Evolutionary conservation across 2,888 invertebrate genomes (phyloP).

Genomic region (Dione juno): DNA sequence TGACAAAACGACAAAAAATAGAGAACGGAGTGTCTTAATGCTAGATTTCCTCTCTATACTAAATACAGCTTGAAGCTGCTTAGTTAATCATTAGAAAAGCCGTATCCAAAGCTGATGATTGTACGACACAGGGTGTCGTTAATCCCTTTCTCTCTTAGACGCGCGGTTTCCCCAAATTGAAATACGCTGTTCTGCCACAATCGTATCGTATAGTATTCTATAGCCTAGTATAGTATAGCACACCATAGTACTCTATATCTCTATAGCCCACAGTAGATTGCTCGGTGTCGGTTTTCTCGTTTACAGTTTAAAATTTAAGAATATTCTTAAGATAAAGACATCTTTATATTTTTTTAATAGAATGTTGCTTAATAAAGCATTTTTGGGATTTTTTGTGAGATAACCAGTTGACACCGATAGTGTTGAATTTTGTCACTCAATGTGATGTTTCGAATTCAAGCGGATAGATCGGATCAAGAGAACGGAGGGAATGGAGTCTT

Average conservation of each 20-base stretch:
- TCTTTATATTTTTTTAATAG: too few relatives aligned
- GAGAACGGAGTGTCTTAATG: not conserved
- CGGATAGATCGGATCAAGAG: too few relatives aligned
- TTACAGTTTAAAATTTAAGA: conserved; percentile 8
- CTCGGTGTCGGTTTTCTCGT: conserved; percentile 30
- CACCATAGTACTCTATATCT: not conserved
- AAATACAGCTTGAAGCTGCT: too few relatives aligned
- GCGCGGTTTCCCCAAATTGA: conserved; percentile 73
- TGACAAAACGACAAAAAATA: too few relatives aligned
- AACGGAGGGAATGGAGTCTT: too few relatives aligned
- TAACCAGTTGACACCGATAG: too few relatives aligned
- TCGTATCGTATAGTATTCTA: conserved; percentile 35
- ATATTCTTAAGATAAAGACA: too few relatives aligned
- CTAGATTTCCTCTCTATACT: too few relatives aligned
- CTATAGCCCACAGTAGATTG: conserved; percentile 5
- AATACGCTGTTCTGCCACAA: conserved; percentile 67
- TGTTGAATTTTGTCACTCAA: too few relatives aligned
- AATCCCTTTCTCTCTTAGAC: conserved; percentile 59
- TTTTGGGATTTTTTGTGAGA: too few relatives aligned
- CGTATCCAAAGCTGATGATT: not conserved
- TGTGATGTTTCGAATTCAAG: too few relatives aligned
- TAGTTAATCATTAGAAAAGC: not conserved
- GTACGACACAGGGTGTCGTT: conserved; percentile 42
- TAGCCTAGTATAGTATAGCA: not conserved
- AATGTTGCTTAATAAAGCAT: too few relatives aligned